Base-by-base conservation (phyloP, 92 coral and sea anemone genomes). In the Epizoanthus rinbou region DNA sequence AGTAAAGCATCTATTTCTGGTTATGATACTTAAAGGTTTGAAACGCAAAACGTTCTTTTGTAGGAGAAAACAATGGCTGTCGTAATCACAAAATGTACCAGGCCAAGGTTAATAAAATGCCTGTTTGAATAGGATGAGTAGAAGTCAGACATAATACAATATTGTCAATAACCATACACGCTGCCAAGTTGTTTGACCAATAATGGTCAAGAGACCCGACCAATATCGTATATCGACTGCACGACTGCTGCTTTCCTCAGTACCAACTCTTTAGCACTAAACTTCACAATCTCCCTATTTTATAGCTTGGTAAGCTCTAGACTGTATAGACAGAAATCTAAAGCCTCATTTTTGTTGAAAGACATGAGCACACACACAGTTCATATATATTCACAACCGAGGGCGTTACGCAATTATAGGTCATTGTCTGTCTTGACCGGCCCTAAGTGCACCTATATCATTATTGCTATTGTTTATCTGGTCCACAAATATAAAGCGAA, bases 141-240 rank as follows among this genome's bases (percentile, higher is more conserved):
- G 16, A 57, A 57, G 18, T 59, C 25, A 33, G 25, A 76, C 37
- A 76, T 52, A 60, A 76, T 58, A 16, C 14, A 37, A 37, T 28
- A 35, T 10, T 24, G 70, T 39, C 71, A 62, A 19, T n/a, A 37
- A 57, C 39, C 57, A 62, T 66, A 75, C 71, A 78, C 57, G 66
- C 53, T n/a, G 45, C 45, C 23, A 14, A 60, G 52, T 45, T 57
- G 64, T 78, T 62, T 78, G 82, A 78, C 66, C 41, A 78, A 78
- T 63, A 69, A 78, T 41, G 13, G 47, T 16, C 17, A 63, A 59
- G 4, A 63, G 57, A 62, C 72, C 54, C 54, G 39, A 37, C 28
- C 82, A 78, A 78, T 78, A 60, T 63, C 58, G 54, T 9, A 50
- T 11, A 50, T 10, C 13, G 54, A 50, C 11, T 50, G 54, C 13